Base-by-base conservation (phyloP, 2,888 invertebrate species). In the Drosophila phalerata region DNA sequence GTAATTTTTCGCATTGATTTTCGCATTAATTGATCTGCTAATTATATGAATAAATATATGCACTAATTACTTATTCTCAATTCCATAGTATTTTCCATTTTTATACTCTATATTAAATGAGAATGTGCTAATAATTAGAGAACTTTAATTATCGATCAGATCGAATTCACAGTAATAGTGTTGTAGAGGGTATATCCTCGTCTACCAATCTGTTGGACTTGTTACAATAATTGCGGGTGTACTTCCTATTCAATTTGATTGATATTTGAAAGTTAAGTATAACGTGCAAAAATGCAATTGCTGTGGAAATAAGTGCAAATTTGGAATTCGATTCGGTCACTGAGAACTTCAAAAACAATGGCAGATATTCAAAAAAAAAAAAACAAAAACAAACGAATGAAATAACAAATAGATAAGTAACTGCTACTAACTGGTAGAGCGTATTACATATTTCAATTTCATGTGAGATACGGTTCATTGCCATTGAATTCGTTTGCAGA, bases 391-490 rank as follows among this genome's bases (percentile, higher is more conserved):
- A 56, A 62, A 63, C 53, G 42, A 57, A 51, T 42, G 15, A 15
- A 15, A 55, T 17, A 57, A 42, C 19, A 42, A 58, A 37, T 11
- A 49, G 51, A 19, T 49, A 66, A 49, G 57, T 42, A 48, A 76
- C 60, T 49, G 55, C 51, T 47, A 45, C 45, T 37, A 60, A 56
- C 72, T 76, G 57, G 49, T 9, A 49, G 40, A 52, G 63, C 52
- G 63, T 62, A 79, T 79, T 80, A 79, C 51, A 72, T 73, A 71
- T 62, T 63, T 69, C 43, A 56, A 68, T 77, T 71, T 63, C 43
- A 62, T 71, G 52, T 52, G 57, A 69, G 78, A 57, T 77, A 80
- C 90, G 86, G 79, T 89, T 88, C 88, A 89, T 81, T 89, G 88
- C 77, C 88, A 75, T 62, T 78, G 71, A 89, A 81, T 86, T 69